Conservation (phyloP, 2,113 vertebrate species). For the Oreocharis arfaki region DNA sequence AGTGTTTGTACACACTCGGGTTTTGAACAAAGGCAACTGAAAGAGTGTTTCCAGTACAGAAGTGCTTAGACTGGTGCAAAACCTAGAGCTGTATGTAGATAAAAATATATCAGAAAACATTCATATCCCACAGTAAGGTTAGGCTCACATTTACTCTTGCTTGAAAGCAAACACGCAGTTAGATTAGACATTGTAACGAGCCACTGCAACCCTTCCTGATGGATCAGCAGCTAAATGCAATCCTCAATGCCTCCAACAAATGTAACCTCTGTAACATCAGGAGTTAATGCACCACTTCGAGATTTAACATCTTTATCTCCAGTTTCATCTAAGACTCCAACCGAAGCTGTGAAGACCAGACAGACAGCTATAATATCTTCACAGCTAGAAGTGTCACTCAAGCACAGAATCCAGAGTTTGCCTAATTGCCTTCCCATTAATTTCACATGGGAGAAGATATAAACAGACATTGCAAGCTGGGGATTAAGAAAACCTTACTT, state of each 20-base stretch:
- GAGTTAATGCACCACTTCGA: background rate
- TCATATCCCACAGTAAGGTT: background rate
- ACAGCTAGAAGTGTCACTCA: background rate
- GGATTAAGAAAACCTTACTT: background rate
- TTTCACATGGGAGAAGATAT: background rate
- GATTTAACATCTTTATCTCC: background rate
- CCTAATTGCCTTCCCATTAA: constrained; percentile 13
- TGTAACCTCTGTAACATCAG: background rate
- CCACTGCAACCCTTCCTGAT: background rate
- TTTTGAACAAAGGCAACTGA: background rate
- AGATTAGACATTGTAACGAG: background rate
- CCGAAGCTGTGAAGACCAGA: constrained; percentile 6
- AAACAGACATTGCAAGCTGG: background rate
- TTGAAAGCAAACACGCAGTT: background rate
- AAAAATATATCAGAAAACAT: background rate
- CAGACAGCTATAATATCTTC: background rate
- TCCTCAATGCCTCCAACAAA: background rate
- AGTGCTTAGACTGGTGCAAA: background rate
- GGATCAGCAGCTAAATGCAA: background rate
- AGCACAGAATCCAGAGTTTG: background rate
- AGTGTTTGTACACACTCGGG: background rate
- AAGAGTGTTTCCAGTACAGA: background rate
- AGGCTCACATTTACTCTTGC: background rate
- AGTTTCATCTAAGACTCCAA: background rate
- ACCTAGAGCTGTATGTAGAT: background rate